Percentiles rank a stretch among this genome's conserved stretches.
Conservation (phyloP, 2,113 vertebrate genomes). For the Cheirogaleus medius region DNA sequence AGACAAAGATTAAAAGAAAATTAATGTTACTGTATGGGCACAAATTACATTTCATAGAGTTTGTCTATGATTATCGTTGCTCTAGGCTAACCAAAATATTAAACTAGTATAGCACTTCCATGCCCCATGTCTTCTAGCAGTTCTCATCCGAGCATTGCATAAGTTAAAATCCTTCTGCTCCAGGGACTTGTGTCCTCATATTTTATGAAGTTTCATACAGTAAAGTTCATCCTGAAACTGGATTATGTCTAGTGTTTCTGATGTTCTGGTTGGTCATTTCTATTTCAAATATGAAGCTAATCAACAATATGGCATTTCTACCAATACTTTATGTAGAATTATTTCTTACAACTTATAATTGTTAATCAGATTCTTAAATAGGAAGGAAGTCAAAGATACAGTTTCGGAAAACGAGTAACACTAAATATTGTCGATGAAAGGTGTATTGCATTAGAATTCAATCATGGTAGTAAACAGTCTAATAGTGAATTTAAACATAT, state of each 20-base stretch:
- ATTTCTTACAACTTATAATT: background rate
- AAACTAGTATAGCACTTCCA: slow-evolving; percentile 6
- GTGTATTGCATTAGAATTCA: background rate
- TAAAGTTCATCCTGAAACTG: background rate
- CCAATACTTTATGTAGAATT: background rate
- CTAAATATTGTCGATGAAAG: background rate
- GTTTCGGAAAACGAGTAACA: background rate
- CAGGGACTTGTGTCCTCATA: background rate
- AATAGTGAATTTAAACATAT: background rate
- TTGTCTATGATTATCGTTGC: slow-evolving; percentile 67
- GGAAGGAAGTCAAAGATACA: background rate
- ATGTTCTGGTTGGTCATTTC: background rate
- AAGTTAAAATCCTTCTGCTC: slow-evolving; percentile 59
- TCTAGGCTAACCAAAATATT: slow-evolving; percentile 76
- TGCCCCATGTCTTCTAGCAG: background rate
- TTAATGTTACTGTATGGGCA: slow-evolving; percentile 75
- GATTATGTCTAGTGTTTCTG: background rate
- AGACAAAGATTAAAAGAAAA: slow-evolving; percentile 85
- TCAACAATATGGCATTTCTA: background rate
- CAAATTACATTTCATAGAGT: slow-evolving; percentile 71
- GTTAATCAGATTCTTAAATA: background rate
- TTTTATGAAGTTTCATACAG: background rate
- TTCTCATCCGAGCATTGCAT: background rate
- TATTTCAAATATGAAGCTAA: background rate
- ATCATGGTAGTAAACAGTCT: background rate